Evolutionary conservation across 2,113 vertebrate genomes (phyloP).

Genomic region (Pithys albifrons): DNA sequence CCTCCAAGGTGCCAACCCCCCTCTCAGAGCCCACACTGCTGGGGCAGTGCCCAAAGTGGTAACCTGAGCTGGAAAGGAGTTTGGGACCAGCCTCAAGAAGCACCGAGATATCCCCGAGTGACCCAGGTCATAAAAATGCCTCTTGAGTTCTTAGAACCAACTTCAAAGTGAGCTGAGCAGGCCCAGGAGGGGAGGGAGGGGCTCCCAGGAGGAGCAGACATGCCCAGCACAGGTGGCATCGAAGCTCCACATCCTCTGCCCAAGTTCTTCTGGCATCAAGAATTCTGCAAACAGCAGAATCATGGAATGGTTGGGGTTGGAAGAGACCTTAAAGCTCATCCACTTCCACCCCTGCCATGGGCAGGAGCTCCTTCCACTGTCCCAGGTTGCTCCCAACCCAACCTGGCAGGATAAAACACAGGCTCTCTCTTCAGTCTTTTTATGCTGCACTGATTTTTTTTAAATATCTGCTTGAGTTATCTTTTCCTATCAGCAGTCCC

Average conservation of each 20-base stretch:
- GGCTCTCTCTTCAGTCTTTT: neutral
- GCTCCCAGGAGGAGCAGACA: neutral
- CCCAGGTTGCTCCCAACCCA: neutral
- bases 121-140: neutral
- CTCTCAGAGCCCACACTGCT: neutral
- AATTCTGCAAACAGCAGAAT: neutral
- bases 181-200: neutral
- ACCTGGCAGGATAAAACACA: neutral
- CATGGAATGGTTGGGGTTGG: neutral
- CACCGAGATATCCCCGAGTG: neutral
- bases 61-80: neutral
- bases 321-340: neutral
- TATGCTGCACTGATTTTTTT: neutral
- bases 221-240: accelerated
- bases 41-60: neutral
- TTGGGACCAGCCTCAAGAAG: neutral
- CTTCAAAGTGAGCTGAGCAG: neutral
- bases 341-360: neutral
- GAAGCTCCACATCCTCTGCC: neutral
- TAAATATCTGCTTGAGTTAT: neutral
- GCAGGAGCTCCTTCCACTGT: neutral
- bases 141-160: neutral
- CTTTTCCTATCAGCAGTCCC: neutral
- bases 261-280: neutral
- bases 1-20: neutral